Base-by-base conservation (phyloP, 2,113 vertebrate species). In the Saccopteryx bilineata region DNA sequence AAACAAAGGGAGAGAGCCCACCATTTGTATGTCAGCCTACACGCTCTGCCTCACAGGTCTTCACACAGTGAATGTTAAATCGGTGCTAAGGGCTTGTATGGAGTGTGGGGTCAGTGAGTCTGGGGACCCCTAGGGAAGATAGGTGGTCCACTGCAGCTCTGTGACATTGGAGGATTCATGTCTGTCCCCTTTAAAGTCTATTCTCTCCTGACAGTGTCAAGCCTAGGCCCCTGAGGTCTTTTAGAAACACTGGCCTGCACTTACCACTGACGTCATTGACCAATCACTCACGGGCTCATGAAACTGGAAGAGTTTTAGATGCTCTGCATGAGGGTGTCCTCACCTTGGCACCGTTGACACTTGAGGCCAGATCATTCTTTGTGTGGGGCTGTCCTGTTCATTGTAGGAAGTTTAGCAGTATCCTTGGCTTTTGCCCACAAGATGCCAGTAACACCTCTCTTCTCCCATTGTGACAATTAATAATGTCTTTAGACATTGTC, bases 31-130 rank as follows among this genome's bases (percentile, higher is more conserved):
- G 13, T 21, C 21, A 5, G 39, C 31, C 28, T 39, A 2, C 12
- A 0, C 0, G 0, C 5, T 23, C 24, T 3, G 60, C 26, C 60
- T 21, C 28, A 2, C 0, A 2, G 33, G 60, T 23, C 9, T 33
- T 39, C 5, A 1, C 54, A 0, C 1, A 9, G 71, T 4, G 52
- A 15, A 7, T 12, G 46, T 56, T 14, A 46, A 1, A 33, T 2
- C 0, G 1, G 71, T 24, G 2, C 46, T 1, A 0, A 52, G 69
- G 82, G 24, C 28, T n/a, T 1, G 7, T 15, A 3, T 26, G 48
- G 60, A 31, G 7, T 26, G 63, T 56, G 46, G 54, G 12, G 23
- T 46, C 10, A 0, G 9, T 2, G 61, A 69, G 54, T 23, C 48
- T 24, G 54, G 71, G 52, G 54, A 26, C 39, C 21, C 14, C 9